Conservation (phyloP, 2,888 invertebrate genomes). For the Lamellibrachia satsuma region DNA sequence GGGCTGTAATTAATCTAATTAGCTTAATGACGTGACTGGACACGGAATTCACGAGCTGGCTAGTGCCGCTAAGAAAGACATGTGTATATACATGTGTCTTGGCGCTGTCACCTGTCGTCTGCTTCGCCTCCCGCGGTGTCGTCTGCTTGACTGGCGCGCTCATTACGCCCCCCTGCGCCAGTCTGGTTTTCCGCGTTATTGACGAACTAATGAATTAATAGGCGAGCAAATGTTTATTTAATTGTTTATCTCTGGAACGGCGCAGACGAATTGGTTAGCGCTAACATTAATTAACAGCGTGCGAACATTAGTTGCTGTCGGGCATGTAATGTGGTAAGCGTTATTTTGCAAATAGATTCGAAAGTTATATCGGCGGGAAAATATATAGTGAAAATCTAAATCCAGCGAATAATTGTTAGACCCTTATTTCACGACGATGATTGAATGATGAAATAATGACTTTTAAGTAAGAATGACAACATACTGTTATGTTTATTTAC, state of each 20-base stretch:
- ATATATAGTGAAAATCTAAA: no score
- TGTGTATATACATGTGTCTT: not conserved
- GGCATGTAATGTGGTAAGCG: not conserved
- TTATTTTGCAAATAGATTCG: not conserved
- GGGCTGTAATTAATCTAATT: not conserved
- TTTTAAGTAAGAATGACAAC: no score
- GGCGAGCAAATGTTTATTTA: slow-evolving; percentile 10
- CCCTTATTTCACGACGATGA: no score
- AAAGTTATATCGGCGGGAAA: not conserved
- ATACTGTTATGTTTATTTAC: no score
- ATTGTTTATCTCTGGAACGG: slow-evolving; percentile 17
- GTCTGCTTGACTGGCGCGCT: not conserved
- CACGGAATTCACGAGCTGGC: not conserved
- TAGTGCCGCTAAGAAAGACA: not conserved
- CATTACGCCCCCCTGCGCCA: not conserved
- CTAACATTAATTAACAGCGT: slow-evolving; percentile 13
- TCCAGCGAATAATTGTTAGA: no score
- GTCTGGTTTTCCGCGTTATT: not conserved
- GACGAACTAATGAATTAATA: not conserved
- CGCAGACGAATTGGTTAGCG: slow-evolving; percentile 12
- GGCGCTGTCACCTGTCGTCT: not conserved
- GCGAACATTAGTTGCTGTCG: not conserved
- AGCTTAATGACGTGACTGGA: not conserved
- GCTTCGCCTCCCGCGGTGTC: not conserved
- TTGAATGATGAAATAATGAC: no score